phyloP scores from a whole-genome alignment of 1,140 invertebrate genomes.

The Drosophila ironensis region DNA sequence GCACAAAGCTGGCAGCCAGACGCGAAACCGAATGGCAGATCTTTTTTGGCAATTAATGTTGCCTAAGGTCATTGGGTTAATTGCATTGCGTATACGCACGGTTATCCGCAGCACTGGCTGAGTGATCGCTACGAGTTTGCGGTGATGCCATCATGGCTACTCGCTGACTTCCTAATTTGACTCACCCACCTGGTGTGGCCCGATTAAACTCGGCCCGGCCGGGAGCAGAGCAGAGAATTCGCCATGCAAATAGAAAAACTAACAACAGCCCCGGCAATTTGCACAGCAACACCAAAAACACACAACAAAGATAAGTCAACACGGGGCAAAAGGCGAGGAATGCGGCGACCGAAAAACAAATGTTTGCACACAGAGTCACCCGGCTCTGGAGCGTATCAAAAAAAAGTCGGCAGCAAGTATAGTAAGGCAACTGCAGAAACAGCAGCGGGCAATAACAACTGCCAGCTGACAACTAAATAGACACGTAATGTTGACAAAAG shows the following conservation, averaged over 20 bases:
- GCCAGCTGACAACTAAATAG: conserved; percentile 77
- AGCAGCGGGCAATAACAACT: conserved; percentile 47
- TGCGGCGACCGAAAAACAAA: conserved; percentile 53
- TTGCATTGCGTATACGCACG: conserved; percentile 53
- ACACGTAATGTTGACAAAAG: conserved; percentile 79
- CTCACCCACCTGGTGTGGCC: conserved; percentile 1
- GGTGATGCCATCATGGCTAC: too few species aligned
- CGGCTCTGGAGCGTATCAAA: conserved; percentile 18
- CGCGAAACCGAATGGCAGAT: conserved; percentile 3
- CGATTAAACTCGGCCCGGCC: conserved; percentile 6
- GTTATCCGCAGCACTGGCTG: conserved; percentile 8
- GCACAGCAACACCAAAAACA: conserved; percentile 21
- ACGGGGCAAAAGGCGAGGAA: conserved; percentile 36
- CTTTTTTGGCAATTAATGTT: conserved; percentile 38
- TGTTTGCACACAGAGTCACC: conserved; percentile 58
- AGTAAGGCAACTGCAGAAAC: conserved; percentile 26
- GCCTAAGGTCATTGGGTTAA: conserved; percentile 48
- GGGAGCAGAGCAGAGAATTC: conserved; percentile 27
- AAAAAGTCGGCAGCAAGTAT: conserved; percentile 15
- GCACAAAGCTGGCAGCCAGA: conserved; percentile 7
- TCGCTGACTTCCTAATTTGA: conserved; percentile 21
- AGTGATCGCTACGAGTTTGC: neutral
- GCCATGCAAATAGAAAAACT: conserved; percentile 34
- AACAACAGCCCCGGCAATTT: conserved; percentile 42
- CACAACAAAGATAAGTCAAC: conserved; percentile 19